Percentiles rank a stretch among this genome's conserved stretches.
These are phyloP conservation scores for Leptopilina clavipes DNA, from an alignment of 1,140 invertebrate genomes.

Conservation along the genomic window DNA sequence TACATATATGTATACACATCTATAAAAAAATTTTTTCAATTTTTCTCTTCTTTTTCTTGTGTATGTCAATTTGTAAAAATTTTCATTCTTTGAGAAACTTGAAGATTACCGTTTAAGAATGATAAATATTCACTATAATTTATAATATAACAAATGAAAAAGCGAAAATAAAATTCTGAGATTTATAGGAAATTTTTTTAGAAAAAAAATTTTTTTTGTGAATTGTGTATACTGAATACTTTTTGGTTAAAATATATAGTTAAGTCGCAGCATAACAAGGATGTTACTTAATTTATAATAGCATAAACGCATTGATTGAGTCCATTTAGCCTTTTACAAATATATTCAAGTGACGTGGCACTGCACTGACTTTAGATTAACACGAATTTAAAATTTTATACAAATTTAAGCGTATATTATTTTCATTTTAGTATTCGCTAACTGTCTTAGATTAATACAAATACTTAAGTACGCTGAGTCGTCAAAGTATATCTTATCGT, in stretches of 20 bases:
- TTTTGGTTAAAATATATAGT: not conserved
- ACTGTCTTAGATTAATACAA: conserved; percentile 21
- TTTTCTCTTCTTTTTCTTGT: no score
- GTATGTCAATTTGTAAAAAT: no score
- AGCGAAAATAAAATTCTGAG: not conserved
- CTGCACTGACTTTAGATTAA: not conserved
- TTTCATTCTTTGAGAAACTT: no score
- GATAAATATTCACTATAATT: not conserved
- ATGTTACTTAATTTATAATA: not conserved
- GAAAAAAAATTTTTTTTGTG: not conserved
- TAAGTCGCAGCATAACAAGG: not conserved
- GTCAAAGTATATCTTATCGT: not conserved
- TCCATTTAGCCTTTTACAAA: not conserved
- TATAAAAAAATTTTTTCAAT: no score
- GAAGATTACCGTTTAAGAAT: no score
- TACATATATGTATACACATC: not conserved
- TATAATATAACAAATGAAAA: no score
- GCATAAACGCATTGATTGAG: conserved; percentile 2
- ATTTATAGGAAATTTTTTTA: no score
- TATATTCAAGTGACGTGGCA: conserved; percentile 12
- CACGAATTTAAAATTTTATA: conserved; percentile 57
- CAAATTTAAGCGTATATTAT: conserved; percentile 57
- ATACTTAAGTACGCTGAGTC: not conserved
- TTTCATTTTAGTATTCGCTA: conserved; percentile 45
- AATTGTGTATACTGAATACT: not conserved